Conservation (phyloP, 2,888 invertebrate species). For the Xestia rhomboidea region DNA sequence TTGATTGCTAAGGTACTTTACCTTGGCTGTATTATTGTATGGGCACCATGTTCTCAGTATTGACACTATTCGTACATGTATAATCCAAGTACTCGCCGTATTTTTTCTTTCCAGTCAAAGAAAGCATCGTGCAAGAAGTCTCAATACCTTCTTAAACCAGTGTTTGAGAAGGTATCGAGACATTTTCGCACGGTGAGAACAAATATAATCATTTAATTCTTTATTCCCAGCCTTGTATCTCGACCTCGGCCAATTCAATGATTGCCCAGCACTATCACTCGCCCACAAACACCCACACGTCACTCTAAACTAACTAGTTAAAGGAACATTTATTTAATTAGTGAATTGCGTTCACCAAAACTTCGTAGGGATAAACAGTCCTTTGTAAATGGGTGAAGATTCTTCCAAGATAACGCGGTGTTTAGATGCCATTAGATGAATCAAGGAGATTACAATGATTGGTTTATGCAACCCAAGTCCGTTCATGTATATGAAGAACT, state of each 20-base stretch:
- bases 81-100: too few species aligned
- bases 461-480: not conserved
- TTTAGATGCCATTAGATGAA: constrained; percentile 38
- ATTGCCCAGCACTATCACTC: constrained; percentile 54
- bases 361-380: constrained; percentile 50
- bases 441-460: constrained; percentile 29
- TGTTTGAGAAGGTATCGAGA: not conserved
- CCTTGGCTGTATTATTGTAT: too few species aligned
- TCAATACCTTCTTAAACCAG: not conserved
- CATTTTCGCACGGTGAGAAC: not conserved
- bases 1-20: too few species aligned
- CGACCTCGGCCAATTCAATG: constrained; percentile 40
- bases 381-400: constrained; percentile 48
- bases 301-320: constrained; percentile 72
- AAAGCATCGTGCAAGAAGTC: not conserved
- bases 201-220: not conserved
- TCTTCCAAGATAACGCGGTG: constrained; percentile 36
- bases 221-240: constrained; percentile 24
- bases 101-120: not conserved
- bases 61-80: too few species aligned
- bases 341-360: constrained; percentile 66
- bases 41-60: too few species aligned
- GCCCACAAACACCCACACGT: constrained; percentile 62
- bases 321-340: constrained; percentile 77
- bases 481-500: not conserved